phyloP scores from a whole-genome alignment of 1,140 invertebrate genomes.

The Magallana gigas region DNA sequence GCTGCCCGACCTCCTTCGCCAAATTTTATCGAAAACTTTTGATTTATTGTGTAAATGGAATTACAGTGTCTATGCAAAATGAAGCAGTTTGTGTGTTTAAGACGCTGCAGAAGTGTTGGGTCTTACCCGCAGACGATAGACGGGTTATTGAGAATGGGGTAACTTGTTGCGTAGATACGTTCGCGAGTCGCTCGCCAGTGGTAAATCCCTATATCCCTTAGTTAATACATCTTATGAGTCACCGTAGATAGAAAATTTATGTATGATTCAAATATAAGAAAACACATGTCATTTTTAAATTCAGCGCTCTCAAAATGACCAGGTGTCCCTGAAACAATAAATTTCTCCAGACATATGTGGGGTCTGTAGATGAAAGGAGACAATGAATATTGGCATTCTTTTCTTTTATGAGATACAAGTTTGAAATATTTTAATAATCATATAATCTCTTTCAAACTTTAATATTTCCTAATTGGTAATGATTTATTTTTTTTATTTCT shows the following conservation, averaged over 20 bases:
- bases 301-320: not conserved
- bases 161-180: conserved; percentile 32
- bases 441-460: not conserved
- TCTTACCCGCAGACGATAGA: conserved; percentile 27
- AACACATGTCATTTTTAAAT: conserved; percentile 30
- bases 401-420: not conserved
- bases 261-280: conserved; percentile 36
- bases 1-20: conserved; percentile 28
- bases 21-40: conserved; percentile 37
- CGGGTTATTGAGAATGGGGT: conserved; percentile 32
- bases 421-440: not conserved
- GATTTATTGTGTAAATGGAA: conserved; percentile 38
- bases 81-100: conserved; percentile 28
- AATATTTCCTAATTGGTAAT: not conserved
- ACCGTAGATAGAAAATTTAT: conserved; percentile 31
- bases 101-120: conserved; percentile 13
- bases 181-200: not conserved
- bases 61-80: conserved; percentile 31
- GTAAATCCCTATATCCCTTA: conserved; percentile 30
- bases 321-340: conserved; percentile 20
- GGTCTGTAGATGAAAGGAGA: not conserved
- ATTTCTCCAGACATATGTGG: not conserved
- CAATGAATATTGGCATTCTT: not conserved
- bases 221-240: conserved; percentile 33
- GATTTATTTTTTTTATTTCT: no score